Conservation (phyloP, 2,113 vertebrate genomes). For the Phalacrocorax pelagicus region DNA sequence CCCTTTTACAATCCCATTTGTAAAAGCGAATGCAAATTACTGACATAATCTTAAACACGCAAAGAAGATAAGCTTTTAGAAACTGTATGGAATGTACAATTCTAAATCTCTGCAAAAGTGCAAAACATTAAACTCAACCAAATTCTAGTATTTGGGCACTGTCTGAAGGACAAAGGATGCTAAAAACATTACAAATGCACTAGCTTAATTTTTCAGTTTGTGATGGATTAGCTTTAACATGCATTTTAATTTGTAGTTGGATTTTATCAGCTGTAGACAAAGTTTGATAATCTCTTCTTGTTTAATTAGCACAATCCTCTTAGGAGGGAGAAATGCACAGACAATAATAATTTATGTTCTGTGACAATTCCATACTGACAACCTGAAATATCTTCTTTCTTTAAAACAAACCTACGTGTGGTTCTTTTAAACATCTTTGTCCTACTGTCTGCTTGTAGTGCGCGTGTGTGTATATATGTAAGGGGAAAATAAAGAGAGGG, state of each 20-base stretch:
- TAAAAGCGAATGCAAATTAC: conserved; percentile 37
- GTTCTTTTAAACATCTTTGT: not conserved
- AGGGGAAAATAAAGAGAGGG: not conserved
- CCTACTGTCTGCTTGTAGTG: not conserved
- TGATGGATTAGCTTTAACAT: conserved; percentile 64
- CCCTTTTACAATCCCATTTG: not conserved
- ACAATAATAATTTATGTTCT: conserved; percentile 58
- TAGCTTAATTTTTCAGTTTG: conserved; percentile 45
- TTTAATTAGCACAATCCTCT: conserved; percentile 77
- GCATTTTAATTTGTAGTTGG: conserved; percentile 70
- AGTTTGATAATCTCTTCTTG: conserved; percentile 74
- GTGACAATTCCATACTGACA: conserved; percentile 27
- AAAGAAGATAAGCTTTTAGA: not conserved
- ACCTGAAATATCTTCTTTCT: not conserved
- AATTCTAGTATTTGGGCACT: not conserved
- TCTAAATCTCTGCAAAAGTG: not conserved
- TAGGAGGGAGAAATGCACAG: conserved; percentile 54
- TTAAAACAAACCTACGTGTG: not conserved
- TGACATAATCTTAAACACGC: not conserved
- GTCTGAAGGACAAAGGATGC: conserved; percentile 43
- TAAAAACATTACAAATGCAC: conserved; percentile 44
- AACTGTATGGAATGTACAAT: not conserved
- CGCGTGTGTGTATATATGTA: not conserved
- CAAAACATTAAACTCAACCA: not conserved
- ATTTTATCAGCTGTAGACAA: conserved; percentile 72